These are phyloP conservation scores for Myotis davidii DNA, from an alignment of 2,113 vertebrate genomes.

Conservation along the genomic window DNA sequence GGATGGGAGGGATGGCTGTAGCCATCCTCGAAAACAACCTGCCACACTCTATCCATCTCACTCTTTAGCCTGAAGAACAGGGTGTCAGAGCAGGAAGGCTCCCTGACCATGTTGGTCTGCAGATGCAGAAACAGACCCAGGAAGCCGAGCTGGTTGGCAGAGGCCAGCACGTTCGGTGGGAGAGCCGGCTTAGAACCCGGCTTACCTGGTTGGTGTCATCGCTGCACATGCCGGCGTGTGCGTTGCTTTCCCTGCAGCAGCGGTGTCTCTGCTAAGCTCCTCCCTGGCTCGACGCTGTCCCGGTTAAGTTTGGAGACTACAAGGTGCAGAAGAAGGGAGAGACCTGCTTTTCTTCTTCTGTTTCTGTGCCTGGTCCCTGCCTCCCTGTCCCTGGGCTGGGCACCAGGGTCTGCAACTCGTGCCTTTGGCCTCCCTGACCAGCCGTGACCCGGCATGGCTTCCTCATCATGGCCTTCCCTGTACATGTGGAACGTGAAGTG, in stretches of 20 bases:
- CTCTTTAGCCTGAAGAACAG: not conserved
- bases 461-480: not conserved
- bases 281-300: not conserved
- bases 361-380: not conserved
- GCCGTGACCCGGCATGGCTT: not conserved
- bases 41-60: not conserved
- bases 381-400: not conserved
- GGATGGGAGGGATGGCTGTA: not conserved
- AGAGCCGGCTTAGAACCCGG: not conserved
- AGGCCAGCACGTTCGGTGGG: not conserved
- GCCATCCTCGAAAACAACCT: not conserved
- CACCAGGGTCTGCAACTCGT: not conserved
- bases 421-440: not conserved
- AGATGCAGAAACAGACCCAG: not conserved
- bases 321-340: not conserved
- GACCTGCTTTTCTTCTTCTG: not conserved
- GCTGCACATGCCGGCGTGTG: not conserved
- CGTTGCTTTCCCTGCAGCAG: not conserved
- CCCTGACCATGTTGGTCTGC: not conserved
- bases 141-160: not conserved
- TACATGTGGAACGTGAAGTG: not conserved
- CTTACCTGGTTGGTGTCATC: not conserved
- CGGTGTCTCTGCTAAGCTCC: not conserved
- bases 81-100: not conserved
- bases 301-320: not conserved